Conservation (phyloP, 2,797 vertebrate species). For the Argentina silus region DNA sequence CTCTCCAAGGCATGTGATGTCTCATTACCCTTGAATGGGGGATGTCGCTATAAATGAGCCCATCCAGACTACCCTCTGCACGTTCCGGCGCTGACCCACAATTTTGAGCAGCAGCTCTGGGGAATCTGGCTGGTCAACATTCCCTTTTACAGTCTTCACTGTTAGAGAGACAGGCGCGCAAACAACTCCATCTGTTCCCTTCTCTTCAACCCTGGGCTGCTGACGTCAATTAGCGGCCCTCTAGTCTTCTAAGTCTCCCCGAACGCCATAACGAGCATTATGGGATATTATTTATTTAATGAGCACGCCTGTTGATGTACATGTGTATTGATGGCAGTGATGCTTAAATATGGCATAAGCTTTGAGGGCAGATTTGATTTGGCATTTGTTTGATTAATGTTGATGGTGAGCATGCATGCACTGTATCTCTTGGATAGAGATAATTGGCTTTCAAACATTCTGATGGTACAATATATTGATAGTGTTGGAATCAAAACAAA, state of each 20-base stretch:
- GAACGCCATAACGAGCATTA: constrained; percentile 44
- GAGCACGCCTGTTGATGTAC: constrained; percentile 50
- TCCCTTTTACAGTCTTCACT: background rate
- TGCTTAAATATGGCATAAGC: constrained; percentile 25
- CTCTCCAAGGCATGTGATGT: background rate
- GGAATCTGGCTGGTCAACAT: background rate
- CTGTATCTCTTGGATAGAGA: constrained; percentile 22
- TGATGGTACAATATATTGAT: constrained; percentile 1
- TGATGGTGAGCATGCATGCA: constrained; percentile 24
- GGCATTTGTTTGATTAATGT: constrained; percentile 32
- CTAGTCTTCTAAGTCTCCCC: constrained; percentile 30
- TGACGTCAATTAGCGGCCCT: constrained; percentile 30
- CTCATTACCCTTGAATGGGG: constrained; percentile 8
- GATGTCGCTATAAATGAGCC: constrained; percentile 7
- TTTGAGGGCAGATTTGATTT: constrained; percentile 54
- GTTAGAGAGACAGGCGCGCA: constrained; percentile 37
- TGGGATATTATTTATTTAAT: constrained; percentile 56
- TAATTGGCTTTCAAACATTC: constrained; percentile 6
- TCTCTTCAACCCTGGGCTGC: constrained; percentile 19
- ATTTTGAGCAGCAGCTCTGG: background rate
- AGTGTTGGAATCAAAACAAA: background rate
- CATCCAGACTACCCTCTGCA: background rate
- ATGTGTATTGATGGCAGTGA: background rate
- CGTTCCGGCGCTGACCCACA: background rate
- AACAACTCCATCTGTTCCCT: constrained; percentile 55